Evolutionary conservation across 2,113 vertebrate genomes (phyloP).

Genomic region (Mobula hypostoma): DNA sequence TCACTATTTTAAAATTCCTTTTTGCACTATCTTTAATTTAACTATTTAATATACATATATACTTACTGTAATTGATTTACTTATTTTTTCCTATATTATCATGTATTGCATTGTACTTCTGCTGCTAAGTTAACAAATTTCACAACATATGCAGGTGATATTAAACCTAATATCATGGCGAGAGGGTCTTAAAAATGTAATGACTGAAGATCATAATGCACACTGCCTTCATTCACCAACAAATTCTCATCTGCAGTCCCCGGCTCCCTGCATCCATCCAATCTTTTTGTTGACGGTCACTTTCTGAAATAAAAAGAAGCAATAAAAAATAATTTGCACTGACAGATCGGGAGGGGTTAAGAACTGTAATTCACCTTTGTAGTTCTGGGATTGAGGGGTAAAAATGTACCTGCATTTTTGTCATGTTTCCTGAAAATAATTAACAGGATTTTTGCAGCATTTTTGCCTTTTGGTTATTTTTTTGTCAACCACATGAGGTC

Average conservation of each 20-base stretch:
- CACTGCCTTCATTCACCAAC: no score
- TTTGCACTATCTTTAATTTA: no score
- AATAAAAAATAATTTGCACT: background rate
- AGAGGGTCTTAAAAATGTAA: background rate
- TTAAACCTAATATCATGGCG: background rate
- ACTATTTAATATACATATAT: no score
- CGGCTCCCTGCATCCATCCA: no score
- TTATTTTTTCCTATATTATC: no score
- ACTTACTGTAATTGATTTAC: no score
- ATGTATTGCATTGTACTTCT: no score
- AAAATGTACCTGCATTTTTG: background rate
- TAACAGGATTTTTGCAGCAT: background rate
- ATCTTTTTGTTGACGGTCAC: background rate
- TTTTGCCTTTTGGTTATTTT: background rate
- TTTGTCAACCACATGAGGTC: conserved; percentile 27
- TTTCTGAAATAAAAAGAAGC: background rate
- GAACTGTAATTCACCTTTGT: background rate
- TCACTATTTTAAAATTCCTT: no score
- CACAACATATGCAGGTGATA: no score
- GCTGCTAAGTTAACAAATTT: no score
- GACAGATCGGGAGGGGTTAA: background rate
- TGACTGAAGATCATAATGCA: background rate
- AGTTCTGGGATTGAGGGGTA: background rate
- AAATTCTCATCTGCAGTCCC: no score
- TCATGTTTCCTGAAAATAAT: background rate